Base-by-base conservation (phyloP, 2,113 vertebrate species). In the Nycticebus coucang region DNA sequence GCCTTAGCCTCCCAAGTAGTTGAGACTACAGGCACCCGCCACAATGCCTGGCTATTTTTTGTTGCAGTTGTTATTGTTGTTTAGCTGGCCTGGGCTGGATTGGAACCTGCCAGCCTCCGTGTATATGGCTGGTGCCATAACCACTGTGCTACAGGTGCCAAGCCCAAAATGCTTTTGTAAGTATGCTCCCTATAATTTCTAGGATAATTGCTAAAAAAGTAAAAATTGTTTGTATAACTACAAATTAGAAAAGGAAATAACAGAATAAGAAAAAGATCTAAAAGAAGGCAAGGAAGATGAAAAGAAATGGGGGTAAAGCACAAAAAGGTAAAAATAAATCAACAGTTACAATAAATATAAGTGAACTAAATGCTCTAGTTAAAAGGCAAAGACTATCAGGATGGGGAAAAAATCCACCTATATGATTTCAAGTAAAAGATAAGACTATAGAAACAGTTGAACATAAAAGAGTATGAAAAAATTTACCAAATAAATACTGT, bases 291-390 rank as follows among this genome's bases (percentile, higher is more conserved):
- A 79, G 7, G 82, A 80, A 28, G 57, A 50, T 82, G 55, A 84
- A 80, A 87, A 79, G 57, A 74, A 78, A 81, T 22, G 64, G 85
- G 7, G 41, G 19, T 45, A 77, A 87, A 68, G 28, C 22, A 60
- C 21, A 74, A 68, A 62, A 81, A 77, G 72, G 30, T 45, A 55
- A 79, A 90, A 94, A 15, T 88, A 81, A 7, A 64, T 79, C 45
- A 87, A 37, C 12, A 91, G 8, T 83, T 84, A 59, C 26, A 93
- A 60, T 93, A 95, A 93, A 72, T 91, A 13, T 93, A 82, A 95
- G 62, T 86, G 60, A 71, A 35, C 15, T 86, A 69, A 89, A 57
- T 90, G 45, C 35, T 78, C n/a, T 75, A 66, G 35, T 78, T 96
- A 92, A 86, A 90, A 88, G 45, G 50, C 69, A 93, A 37, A 86